Base-by-base conservation (phyloP, 1,140 invertebrate genomes). In the Leptonema lineaticorne region DNA sequence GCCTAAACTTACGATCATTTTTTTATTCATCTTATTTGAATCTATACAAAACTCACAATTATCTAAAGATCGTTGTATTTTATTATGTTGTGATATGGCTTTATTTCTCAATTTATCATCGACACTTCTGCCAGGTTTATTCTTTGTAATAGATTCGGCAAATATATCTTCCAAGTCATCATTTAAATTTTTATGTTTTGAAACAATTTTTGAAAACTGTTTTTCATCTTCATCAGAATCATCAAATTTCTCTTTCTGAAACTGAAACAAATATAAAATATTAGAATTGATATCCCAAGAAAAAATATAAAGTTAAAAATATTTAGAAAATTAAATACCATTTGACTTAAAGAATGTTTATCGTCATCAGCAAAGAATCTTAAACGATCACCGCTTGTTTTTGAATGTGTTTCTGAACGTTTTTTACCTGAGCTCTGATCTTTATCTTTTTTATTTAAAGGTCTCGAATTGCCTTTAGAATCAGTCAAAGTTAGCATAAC, bases 331-430 rank as follows among this genome's bases (percentile, higher is more conserved):
- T 22, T 72, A 75, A 78, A 82, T 84, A 93, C 92, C 90, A 97
- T 91, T 77, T 93, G 84, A 78, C 92, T 86, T 11, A 97, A 85
- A 45, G 91, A 89, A 81, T 92, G 90, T 78, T 90, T 90, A 76
- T 96, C 93, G 84, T 97, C 94, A 82, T 97, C 93, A 37, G 90
- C 86, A 84, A 95, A 97, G 81, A 96, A 96, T 64, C 89, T 85
- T 14, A 88, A 82, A 73, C 94, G 85, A 75, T 94, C 82, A 1
- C 90, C 90, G 67, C 81, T 82, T 65, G 82, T 79, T n/a, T n/a
- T n/a, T 53, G 84, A 78, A 76, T 96, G 91, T 8, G 93, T 96
- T 67, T 89, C 85, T 30, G 87, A 82, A 81, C 88, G 86, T 58
- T 84, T 82, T 78, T 84, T 84, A 53, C 79, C 77, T 77, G 85